A percentile compares a stretch with the other conserved stretches of the same genome.
These are phyloP conservation scores for Chloroclysta siterata DNA, from an alignment of 2,888 invertebrate species.

Conservation along the genomic window DNA sequence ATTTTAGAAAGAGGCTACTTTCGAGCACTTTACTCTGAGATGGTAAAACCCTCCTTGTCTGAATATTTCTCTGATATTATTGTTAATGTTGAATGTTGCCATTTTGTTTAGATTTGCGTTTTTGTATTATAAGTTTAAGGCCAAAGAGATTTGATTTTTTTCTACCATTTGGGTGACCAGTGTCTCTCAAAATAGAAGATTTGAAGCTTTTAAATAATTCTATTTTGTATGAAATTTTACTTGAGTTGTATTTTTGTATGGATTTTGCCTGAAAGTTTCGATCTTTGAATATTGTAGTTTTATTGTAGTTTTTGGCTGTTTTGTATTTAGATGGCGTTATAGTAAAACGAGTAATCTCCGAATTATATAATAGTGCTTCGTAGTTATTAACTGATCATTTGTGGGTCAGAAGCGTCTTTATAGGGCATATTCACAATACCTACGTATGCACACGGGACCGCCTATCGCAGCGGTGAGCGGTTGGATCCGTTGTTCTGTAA, in stretches of 20 bases:
- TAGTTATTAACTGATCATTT: neutral
- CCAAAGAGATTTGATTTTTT: conserved; percentile 46
- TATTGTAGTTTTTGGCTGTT: neutral
- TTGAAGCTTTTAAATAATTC: neutral
- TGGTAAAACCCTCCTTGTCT: no score
- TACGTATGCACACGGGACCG: no score
- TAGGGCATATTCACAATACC: neutral
- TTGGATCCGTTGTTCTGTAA: no score
- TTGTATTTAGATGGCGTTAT: neutral
- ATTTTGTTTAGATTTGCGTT: conserved; percentile 1
- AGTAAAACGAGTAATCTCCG: conserved; percentile 9
- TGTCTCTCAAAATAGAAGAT: conserved; percentile 2
- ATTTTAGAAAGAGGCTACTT: no score
- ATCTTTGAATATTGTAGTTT: neutral
- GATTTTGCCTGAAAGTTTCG: neutral
- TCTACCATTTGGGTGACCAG: neutral
- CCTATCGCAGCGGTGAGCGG: no score
- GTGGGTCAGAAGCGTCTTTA: neutral
- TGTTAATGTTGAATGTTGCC: neutral
- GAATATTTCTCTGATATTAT: neutral
- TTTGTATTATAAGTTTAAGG: conserved; percentile 45
- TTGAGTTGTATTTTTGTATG: conserved; percentile 8
- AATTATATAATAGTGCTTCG: neutral
- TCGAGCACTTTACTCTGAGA: no score
- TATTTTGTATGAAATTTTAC: conserved; percentile 9